Evolutionary conservation across 2,888 invertebrate species (phyloP), one percentile per base, ranked within the genome.

Genomic region (Lithophane leautieri): DNA sequence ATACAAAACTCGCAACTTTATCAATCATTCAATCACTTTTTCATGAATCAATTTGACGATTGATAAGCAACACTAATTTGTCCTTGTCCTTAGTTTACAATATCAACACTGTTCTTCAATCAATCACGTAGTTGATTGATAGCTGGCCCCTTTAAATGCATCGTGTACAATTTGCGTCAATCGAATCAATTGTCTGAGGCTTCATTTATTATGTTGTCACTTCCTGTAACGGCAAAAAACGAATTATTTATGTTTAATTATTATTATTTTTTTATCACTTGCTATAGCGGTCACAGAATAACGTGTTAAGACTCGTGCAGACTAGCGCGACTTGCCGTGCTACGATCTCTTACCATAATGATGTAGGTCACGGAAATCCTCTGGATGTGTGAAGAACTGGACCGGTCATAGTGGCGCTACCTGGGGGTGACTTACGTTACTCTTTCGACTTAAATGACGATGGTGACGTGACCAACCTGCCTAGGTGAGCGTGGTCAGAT

Each of bases 401-500:
- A 54, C 54, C n/a, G n/a, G 22, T 34, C 34, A 34, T 52, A 12
- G n/a, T 4, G n/a, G 54, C 12, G 22, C 14, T 47, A 16, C 47
- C 14, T 16, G 16, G 16, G 6, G 47, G 6, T 47, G 6, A 47
- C 16, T 14, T 47, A 34, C 4, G 47, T 6, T 47, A 16, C 47
- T 19, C 3, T 22, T 11, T 52, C 9, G 52, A 22, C 11, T 52
- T 9, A 52, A 52, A 9, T 22, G 22, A 52, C 19, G 50, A 52
- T 50, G 47, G 6, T 19, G 22, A 52, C 1, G 7, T 54, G 12
- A n/a, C 54, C n/a, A n/a, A 56, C 73, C 85, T 74, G 74, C 74
- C 78, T 79, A 82, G 67, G 86, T 56, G 75, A 85, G 86, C 63
- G 86, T 83, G 86, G 86, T 83, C 50, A 84, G 86, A 16, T 84